Conservation (phyloP, 2,888 invertebrate species). For the Chloroclysta siterata region DNA sequence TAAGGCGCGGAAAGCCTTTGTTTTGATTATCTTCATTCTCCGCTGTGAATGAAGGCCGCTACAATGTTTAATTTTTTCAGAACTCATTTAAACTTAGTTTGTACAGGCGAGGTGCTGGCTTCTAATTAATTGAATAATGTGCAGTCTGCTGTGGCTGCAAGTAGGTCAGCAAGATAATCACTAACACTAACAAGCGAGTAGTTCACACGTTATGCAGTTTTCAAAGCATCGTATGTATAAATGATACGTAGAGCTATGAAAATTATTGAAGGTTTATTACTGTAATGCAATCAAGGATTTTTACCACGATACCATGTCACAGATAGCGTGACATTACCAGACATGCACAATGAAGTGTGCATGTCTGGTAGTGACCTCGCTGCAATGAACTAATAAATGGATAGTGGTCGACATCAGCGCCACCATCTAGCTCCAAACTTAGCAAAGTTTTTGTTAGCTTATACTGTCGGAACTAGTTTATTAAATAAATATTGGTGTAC, state of each 20-base stretch:
- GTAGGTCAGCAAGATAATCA: conserved; percentile 47
- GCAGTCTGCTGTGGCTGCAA: conserved; percentile 24
- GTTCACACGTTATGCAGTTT: conserved; percentile 48
- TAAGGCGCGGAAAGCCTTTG: conserved; percentile 1
- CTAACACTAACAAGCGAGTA: conserved; percentile 41
- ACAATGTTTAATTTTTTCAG: neutral
- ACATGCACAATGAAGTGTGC: conserved; percentile 4
- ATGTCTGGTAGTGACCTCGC: no score
- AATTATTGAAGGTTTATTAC: conserved; percentile 4
- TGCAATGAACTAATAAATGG: neutral
- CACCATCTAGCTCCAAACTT: no score
- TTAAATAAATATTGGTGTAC: no score
- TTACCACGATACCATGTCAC: conserved; percentile 12
- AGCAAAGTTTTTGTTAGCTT: no score
- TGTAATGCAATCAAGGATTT: conserved; percentile 4
- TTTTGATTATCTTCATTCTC: conserved; percentile 14
- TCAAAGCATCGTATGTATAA: conserved; percentile 21
- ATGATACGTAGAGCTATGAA: conserved; percentile 7
- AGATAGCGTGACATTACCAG: conserved; percentile 7
- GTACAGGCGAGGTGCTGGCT: conserved; percentile 1
- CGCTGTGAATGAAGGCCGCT: conserved; percentile 1
- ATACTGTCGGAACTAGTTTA: no score
- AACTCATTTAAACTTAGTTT: conserved; percentile 14
- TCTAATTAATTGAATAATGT: conserved; percentile 22
- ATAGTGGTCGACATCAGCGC: no score